Conservation (phyloP, 2,113 vertebrate genomes). For the Mesocricetus auratus region DNA sequence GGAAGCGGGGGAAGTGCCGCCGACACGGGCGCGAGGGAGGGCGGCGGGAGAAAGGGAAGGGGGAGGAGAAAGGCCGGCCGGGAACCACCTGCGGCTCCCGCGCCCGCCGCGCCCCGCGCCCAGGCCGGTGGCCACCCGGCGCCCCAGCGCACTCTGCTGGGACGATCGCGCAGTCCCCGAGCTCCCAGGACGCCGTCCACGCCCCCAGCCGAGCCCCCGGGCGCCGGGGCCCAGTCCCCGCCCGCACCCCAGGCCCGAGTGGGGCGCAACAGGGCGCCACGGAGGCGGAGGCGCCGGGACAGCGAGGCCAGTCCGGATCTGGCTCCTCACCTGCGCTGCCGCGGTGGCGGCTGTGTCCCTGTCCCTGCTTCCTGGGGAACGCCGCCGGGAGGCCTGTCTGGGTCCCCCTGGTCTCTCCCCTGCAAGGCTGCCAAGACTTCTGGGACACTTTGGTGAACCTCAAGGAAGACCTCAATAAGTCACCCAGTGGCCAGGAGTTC, state of each 20-base stretch:
- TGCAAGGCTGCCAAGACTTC: not conserved
- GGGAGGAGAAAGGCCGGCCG: conserved; percentile 70
- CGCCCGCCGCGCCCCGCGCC: conserved; percentile 13
- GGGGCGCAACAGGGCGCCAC: conserved; percentile 29
- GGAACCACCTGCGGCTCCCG: conserved; percentile 87
- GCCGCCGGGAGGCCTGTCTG: not conserved
- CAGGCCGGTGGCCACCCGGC: not conserved
- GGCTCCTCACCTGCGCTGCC: conserved; percentile 54
- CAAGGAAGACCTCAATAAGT: not conserved
- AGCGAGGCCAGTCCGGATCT: rapidly evolving
- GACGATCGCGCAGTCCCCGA: not conserved
- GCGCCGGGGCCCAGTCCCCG: not conserved
- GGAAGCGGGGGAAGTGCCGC: conserved; percentile 82
- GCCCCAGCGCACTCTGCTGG: not conserved
- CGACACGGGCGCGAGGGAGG: conserved; percentile 79
- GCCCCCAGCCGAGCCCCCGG: not conserved
- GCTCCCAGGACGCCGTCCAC: not conserved
- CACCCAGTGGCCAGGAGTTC: not conserved
- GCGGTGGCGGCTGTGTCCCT: not conserved
- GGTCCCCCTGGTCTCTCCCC: no score
- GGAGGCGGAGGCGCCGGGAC: conserved; percentile 3
- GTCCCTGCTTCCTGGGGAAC: not conserved
- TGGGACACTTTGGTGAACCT: not conserved
- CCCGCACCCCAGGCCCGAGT: conserved; percentile 13
- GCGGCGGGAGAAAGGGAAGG: conserved; percentile 51